phyloP scores from a whole-genome alignment of 2,888 invertebrate species.

The Metallyticus violacea region DNA sequence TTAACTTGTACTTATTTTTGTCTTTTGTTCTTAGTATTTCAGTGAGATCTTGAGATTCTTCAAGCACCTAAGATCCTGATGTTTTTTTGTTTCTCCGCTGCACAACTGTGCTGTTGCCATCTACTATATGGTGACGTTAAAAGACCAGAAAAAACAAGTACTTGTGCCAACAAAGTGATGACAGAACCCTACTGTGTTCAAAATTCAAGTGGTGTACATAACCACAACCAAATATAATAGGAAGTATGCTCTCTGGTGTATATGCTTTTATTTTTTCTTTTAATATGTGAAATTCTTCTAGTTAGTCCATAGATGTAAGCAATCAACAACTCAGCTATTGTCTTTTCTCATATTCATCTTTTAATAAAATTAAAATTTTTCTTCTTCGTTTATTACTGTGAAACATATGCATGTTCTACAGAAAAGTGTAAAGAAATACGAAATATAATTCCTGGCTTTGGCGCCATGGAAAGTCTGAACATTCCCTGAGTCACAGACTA shows the following conservation, averaged over 20 bases:
- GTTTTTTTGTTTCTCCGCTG: not conserved
- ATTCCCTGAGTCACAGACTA: too few relatives aligned
- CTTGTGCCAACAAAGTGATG: not conserved
- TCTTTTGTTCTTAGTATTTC: not conserved
- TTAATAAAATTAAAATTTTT: not conserved
- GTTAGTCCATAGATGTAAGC: not conserved
- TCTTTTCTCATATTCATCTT: not conserved
- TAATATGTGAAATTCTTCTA: not conserved
- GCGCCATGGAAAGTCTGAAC: too few relatives aligned
- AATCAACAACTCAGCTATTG: not conserved
- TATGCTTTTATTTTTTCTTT: not conserved
- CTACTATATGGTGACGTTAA: not conserved
- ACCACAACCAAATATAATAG: not conserved
- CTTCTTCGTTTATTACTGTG: not conserved
- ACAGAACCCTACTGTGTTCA: not conserved
- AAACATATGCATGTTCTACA: not conserved
- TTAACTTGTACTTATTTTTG: too few relatives aligned
- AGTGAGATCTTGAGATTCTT: not conserved
- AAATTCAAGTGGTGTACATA: not conserved
- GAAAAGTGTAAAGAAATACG: not conserved
- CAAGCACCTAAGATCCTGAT: not conserved
- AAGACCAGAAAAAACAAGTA: not conserved
- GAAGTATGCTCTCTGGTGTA: not conserved
- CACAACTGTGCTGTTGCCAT: not conserved
- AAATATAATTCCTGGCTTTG: too few relatives aligned